A percentile compares a stretch with the other conserved stretches of the same genome.
Evolutionary conservation across 2,888 invertebrate species (phyloP).

Genomic region (Toxonevra muliebris): DNA sequence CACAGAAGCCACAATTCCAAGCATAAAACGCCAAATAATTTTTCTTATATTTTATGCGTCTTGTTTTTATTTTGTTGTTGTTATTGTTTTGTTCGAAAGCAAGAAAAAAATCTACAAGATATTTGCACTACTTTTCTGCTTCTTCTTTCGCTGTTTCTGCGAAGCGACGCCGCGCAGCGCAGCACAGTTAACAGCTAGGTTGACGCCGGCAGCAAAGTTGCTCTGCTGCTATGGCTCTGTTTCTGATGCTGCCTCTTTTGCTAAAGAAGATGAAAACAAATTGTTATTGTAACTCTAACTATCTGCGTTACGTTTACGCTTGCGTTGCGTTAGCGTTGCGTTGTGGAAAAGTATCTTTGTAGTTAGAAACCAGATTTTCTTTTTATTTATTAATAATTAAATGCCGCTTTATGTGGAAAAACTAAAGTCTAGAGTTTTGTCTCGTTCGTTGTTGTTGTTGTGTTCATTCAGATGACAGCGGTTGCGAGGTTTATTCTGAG

Average conservation of each 20-base stretch:
- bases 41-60: no score
- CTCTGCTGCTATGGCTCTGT: background rate
- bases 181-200: conserved; percentile 12
- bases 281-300: background rate
- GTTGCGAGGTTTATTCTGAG: background rate
- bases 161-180: no score
- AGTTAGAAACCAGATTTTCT: no score
- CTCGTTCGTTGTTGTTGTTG: conserved; percentile 9
- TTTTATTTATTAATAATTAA: background rate
- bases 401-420: background rate
- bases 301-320: no score
- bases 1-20: background rate
- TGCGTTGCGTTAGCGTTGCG: no score
- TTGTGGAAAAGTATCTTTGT: no score
- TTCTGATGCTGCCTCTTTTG: background rate
- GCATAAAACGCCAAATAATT: no score
- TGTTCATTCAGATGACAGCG: no score
- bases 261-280: background rate
- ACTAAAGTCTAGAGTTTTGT: conserved; percentile 14
- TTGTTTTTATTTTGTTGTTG: background rate
- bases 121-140: conserved; percentile 33
- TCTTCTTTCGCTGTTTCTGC: background rate
- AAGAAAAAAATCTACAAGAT: conserved; percentile 22
- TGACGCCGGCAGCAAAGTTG: background rate
- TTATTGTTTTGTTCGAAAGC: background rate